Conservation (phyloP, 2,888 invertebrate genomes). For the Apocheima hispidaria region DNA sequence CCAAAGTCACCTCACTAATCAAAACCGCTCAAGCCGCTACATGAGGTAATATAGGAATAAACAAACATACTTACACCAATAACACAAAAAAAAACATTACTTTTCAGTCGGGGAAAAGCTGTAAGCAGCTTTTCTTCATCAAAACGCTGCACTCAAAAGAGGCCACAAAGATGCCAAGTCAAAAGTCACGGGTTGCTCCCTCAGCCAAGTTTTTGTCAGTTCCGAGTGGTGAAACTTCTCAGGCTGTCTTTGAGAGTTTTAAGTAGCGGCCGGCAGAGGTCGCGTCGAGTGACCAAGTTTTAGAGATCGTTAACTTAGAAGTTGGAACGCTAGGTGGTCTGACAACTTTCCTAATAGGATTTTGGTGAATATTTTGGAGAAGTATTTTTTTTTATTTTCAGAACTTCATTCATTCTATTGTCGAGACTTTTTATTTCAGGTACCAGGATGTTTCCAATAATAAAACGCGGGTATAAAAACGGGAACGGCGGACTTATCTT, state of each 20-base stretch:
- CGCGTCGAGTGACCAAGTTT: conserved; percentile 40
- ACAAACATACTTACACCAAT: too few species aligned
- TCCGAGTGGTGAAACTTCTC: conserved; percentile 17
- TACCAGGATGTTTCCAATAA: too few species aligned
- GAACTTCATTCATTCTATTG: background rate
- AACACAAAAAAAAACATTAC: background rate
- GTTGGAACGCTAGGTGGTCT: conserved; percentile 14
- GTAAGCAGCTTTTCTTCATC: background rate
- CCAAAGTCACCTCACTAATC: too few species aligned
- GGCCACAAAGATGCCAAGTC: background rate
- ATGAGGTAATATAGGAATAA: too few species aligned
- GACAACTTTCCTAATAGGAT: conserved; percentile 22
- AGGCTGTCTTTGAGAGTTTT: conserved; percentile 34
- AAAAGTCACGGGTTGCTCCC: conserved; percentile 13
- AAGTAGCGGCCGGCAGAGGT: conserved; percentile 36
- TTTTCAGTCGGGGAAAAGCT: background rate
- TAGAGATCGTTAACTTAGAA: conserved; percentile 34
- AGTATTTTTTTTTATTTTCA: background rate
- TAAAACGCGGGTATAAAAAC: too few species aligned
- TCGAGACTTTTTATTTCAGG: background rate
- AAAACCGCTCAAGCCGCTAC: too few species aligned
- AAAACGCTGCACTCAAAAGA: background rate
- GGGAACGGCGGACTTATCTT: too few species aligned
- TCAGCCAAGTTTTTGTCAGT: conserved; percentile 24
- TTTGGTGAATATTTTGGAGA: conserved; percentile 12